Evolutionary conservation across 1,140 invertebrate genomes (phyloP), one percentile per base, ranked within the genome.

Genomic region (Aphidius gifuensis): DNA sequence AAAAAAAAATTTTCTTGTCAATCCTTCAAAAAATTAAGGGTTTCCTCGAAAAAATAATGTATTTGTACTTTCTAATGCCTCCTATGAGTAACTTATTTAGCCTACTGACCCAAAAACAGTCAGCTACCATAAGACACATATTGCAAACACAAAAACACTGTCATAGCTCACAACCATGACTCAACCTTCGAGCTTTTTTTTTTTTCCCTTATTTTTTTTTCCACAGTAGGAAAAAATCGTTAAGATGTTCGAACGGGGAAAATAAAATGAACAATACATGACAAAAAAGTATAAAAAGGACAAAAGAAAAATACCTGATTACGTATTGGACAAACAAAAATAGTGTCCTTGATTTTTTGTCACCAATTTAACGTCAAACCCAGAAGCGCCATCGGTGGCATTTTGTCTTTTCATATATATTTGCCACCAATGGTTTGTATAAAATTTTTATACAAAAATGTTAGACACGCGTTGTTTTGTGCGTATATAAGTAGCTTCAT

Each of bases 91-190:
- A 49, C 40, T 32, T n/a, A 6, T 42, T 61, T 64, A 64, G 63
- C 63, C 63, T 49, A 64, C 48, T 64, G 58, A 64, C 63, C 63
- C 49, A 64, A 64, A 65, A 59, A 38, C 48, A 39, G 50, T 42
- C 58, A 54, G 56, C 61, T 8, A 43, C 53, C 53, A 39, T 55
- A 55, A 55, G 40, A n/a, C 43, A 55, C 53, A 38, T 43, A 6
- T 43, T 8, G 39, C 23, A 44, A 3, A 44, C 49, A 7, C 38
- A 11, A 23, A 11, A 47, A 55, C 39, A 47, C 44, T 16, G 42
- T 42, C 9, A 23, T 9, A 40, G 53, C 9, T 23, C 57, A 60
- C 55, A 43, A 45, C 44, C 16, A 45, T 23, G 49, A 56, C 47
- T 42, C 39, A 51, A 48, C 49, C 40, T 43, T 40, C 21, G 54